phyloP scores from a whole-genome alignment of 2,113 vertebrate species.

The Sigmodon hispidus region DNA sequence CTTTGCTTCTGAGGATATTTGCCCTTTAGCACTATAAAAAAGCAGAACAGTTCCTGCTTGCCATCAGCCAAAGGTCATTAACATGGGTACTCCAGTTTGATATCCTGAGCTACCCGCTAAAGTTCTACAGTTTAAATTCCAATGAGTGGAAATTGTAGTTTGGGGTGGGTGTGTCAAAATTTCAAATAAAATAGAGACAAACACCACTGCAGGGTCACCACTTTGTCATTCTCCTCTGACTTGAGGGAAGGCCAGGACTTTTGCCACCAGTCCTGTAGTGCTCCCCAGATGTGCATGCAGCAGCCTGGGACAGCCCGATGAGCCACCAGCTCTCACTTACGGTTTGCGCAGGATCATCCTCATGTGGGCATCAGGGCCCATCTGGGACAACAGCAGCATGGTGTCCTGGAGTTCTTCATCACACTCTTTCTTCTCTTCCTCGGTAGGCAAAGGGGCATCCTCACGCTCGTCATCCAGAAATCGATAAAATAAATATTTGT shows the following conservation, averaged over 20 bases:
- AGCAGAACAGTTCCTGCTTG: slow-evolving; percentile 26
- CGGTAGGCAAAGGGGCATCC: slow-evolving; percentile 89
- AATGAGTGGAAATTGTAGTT: neutral
- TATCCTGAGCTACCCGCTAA: neutral
- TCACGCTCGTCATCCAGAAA: slow-evolving; percentile 97
- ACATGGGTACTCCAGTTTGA: neutral
- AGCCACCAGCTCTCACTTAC: slow-evolving; percentile 82
- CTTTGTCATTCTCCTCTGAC: neutral
- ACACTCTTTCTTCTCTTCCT: slow-evolving; percentile 94
- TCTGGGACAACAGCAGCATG: slow-evolving; percentile 94
- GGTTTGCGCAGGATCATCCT: slow-evolving; percentile 97
- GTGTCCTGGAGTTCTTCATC: slow-evolving; percentile 97
- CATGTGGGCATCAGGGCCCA: slow-evolving; percentile 97
- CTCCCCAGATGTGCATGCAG: fast-evolving
- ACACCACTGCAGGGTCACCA: too few relatives aligned
- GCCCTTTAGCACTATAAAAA: neutral
- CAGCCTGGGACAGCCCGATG: neutral
- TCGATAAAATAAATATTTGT: slow-evolving; percentile 98
- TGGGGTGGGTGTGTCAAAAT: neutral
- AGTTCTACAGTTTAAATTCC: neutral
- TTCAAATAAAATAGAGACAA: neutral
- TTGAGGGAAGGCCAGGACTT: neutral
- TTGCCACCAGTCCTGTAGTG: neutral
- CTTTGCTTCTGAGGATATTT: neutral
- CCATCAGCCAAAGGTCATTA: slow-evolving; percentile 46